Percentiles rank a stretch among this genome's conserved stretches.
Evolutionary conservation across 2,797 vertebrate genomes (phyloP).

Genomic region (Spinus pinus): DNA sequence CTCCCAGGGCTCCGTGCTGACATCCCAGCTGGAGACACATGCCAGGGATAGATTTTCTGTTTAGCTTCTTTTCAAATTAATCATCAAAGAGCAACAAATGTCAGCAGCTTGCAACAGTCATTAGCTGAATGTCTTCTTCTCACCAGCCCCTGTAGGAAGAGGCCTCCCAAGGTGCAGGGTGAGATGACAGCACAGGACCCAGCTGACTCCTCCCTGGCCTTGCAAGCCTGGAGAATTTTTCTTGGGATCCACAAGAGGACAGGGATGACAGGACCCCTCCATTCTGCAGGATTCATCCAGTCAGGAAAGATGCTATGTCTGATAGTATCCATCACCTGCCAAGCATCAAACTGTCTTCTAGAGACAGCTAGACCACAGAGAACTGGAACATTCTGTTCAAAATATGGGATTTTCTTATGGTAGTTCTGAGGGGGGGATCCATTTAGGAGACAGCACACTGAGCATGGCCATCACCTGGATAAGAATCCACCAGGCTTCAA

Average conservation of each 20-base stretch:
- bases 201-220: background rate
- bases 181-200: background rate
- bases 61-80: slow-evolving; percentile 26
- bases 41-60: slow-evolving; percentile 46
- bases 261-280: background rate
- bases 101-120: slow-evolving; percentile 11
- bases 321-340: background rate
- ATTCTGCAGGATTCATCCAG: background rate
- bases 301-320: background rate
- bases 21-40: background rate
- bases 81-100: slow-evolving; percentile 46
- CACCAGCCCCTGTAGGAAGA: background rate
- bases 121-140: background rate
- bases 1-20: background rate
- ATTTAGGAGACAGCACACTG: rapidly evolving
- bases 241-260: background rate
- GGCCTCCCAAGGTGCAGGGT: background rate
- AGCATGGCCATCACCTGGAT: background rate
- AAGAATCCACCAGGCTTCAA: background rate
- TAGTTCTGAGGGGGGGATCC: rapidly evolving
- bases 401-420: background rate
- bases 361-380: background rate
- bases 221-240: background rate
- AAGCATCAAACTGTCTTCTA: background rate
- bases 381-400: background rate